A percentile compares a stretch with the other conserved stretches of the same genome.
phyloP scores from a whole-genome alignment of 2,113 vertebrate genomes.

The Cacatua alba region DNA sequence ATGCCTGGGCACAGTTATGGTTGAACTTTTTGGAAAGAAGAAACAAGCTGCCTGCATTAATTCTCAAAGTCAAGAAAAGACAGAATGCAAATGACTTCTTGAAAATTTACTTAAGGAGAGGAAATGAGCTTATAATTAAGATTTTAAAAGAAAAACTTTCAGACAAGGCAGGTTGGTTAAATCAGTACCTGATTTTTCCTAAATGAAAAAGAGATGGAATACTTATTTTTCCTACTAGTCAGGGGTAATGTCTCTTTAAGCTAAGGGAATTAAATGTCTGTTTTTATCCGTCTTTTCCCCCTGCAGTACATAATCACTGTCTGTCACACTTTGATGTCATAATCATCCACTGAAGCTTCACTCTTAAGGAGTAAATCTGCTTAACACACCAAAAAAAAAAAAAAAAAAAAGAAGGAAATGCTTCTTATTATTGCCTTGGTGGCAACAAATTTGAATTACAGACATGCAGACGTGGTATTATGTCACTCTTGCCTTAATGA shows the following conservation, averaged over 20 bases:
- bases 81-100: background rate
- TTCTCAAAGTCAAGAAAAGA: background rate
- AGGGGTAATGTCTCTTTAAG: slow-evolving; percentile 68
- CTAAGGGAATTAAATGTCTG: slow-evolving; percentile 73
- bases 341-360: slow-evolving; percentile 74
- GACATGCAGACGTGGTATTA: background rate
- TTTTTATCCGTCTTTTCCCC: slow-evolving; percentile 68
- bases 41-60: background rate
- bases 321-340: slow-evolving; percentile 84
- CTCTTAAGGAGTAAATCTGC: slow-evolving; percentile 76
- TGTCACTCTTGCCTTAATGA: slow-evolving; percentile 37
- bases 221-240: slow-evolving; percentile 57
- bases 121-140: background rate
- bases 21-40: background rate
- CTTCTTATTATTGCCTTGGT: slow-evolving; percentile 28
- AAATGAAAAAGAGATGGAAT: slow-evolving; percentile 35
- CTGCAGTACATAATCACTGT: slow-evolving; percentile 76
- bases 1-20: background rate
- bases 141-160: slow-evolving; percentile 22
- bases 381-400: slow-evolving; percentile 45
- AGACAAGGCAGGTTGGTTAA: slow-evolving; percentile 41
- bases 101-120: background rate
- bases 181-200: background rate
- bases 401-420: background rate
- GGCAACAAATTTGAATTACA: slow-evolving; percentile 61